Percentiles rank a stretch among this genome's conserved stretches.
Evolutionary conservation across 1,140 invertebrate species (phyloP).

Genomic region (Semibalanus balanoides): DNA sequence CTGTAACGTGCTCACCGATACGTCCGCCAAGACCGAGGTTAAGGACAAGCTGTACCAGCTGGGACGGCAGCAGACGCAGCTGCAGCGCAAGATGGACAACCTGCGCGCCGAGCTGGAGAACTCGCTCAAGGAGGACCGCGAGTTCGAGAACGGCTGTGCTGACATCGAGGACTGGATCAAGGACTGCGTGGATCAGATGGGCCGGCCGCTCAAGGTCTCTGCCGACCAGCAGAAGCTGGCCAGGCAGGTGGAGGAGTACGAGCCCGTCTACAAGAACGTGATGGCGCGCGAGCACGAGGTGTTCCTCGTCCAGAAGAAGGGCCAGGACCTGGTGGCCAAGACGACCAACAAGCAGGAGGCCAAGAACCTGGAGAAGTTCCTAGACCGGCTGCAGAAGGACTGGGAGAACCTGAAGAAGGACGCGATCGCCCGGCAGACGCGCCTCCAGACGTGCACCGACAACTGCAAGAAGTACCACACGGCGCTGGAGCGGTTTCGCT

Average conservation of each 20-base stretch:
- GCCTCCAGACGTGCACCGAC: slow-evolving; percentile 75
- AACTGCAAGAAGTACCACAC: slow-evolving; percentile 81
- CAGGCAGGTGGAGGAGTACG: slow-evolving; percentile 67
- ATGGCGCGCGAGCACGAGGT: slow-evolving; percentile 82
- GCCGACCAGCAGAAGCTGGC: slow-evolving; percentile 67
- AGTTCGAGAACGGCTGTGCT: slow-evolving; percentile 71
- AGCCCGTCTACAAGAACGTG: slow-evolving; percentile 70
- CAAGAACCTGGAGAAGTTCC: slow-evolving; percentile 42
- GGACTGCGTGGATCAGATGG: slow-evolving; percentile 52
- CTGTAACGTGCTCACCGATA: slow-evolving; percentile 76
- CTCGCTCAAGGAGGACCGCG: slow-evolving; percentile 50
- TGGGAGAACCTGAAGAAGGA: slow-evolving; percentile 83
- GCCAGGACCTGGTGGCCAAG: slow-evolving; percentile 52
- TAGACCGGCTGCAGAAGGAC: slow-evolving; percentile 70
- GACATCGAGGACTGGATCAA: slow-evolving; percentile 76
- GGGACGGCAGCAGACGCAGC: slow-evolving; percentile 63
- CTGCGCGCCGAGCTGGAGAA: slow-evolving; percentile 80
- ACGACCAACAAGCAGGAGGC: slow-evolving; percentile 34
- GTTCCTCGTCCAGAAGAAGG: slow-evolving; percentile 85
- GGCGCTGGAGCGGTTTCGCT: slow-evolving; percentile 63
- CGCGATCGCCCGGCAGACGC: slow-evolving; percentile 63
- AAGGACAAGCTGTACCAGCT: slow-evolving; percentile 68
- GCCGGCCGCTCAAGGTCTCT: slow-evolving; percentile 63
- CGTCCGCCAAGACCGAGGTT: slow-evolving; percentile 75
- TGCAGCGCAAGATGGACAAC: slow-evolving; percentile 77